Conservation (phyloP, 2,113 vertebrate species). For the Eptesicus fuscus region DNA sequence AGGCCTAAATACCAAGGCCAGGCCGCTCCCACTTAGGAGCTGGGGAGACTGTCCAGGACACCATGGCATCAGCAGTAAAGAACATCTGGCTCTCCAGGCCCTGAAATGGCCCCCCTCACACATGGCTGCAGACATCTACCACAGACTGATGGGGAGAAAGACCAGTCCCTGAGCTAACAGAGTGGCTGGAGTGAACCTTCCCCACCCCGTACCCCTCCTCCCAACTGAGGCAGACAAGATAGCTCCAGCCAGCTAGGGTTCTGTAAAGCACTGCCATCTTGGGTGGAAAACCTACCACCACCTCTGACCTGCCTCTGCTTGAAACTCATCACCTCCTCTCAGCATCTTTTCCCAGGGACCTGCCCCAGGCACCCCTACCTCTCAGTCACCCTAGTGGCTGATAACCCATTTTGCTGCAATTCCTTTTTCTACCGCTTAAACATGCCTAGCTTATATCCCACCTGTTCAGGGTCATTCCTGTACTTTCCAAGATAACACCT, state of each 20-base stretch:
- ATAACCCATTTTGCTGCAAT: neutral
- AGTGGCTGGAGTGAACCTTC: neutral
- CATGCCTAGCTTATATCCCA: neutral
- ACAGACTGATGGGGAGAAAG: neutral
- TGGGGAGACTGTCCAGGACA: neutral
- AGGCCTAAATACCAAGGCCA: neutral
- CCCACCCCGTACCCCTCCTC: neutral
- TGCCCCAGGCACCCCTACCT: neutral
- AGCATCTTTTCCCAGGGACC: neutral
- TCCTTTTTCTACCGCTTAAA: neutral
- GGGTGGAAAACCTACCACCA: neutral
- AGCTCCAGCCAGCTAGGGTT: neutral
- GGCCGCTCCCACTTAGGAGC: neutral
- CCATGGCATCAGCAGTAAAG: slow-evolving; percentile 6
- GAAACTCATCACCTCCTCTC: neutral
- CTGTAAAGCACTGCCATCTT: neutral
- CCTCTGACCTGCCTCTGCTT: neutral
- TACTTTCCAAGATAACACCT: neutral
- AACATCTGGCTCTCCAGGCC: neutral
- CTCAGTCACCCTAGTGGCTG: neutral
- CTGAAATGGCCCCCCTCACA: neutral
- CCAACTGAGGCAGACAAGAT: neutral
- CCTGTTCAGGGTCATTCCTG: neutral
- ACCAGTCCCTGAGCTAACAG: neutral
- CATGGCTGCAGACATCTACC: neutral